Evolutionary conservation across 1,140 invertebrate species (phyloP).

Genomic region (Acyrthosiphon pisum): DNA sequence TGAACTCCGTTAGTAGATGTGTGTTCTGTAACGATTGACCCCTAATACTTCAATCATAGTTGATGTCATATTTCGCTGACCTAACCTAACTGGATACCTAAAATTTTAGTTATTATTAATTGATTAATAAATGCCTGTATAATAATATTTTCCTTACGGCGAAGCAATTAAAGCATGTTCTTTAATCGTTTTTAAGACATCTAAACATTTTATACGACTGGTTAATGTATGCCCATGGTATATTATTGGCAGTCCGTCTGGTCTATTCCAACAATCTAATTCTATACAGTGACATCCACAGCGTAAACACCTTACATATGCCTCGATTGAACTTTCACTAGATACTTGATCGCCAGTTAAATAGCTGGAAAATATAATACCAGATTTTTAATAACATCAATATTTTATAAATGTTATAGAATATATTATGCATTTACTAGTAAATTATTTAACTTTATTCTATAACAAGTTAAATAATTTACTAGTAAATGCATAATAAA

Average conservation of each 20-base stretch:
- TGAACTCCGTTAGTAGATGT: too few relatives aligned
- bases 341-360: conserved; percentile 96
- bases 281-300: conserved; percentile 96
- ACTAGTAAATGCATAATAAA: not conserved
- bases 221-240: conserved; percentile 98
- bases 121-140: not conserved
- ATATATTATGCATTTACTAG: not conserved
- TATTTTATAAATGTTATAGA: too few relatives aligned
- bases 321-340: conserved; percentile 94
- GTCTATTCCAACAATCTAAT: conserved; percentile 97
- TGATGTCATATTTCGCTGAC: conserved; percentile 94
- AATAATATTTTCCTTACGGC: conserved; percentile 71
- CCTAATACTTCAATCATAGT: conserved; percentile 92
- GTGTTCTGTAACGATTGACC: conserved; percentile 81
- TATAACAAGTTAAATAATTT: too few relatives aligned
- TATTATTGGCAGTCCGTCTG: conserved; percentile 90
- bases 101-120: conserved; percentile 60
- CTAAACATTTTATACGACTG: conserved; percentile 94
- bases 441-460: too few relatives aligned
- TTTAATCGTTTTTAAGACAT: conserved; percentile 94
- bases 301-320: conserved; percentile 90
- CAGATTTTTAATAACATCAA: not conserved
- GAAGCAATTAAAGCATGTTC: conserved; percentile 94
- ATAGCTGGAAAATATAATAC: conserved; percentile 71
- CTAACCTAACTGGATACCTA: conserved; percentile 93